Base-by-base conservation (phyloP, 2,888 invertebrate genomes). In the Nipponacmea schrenckii region DNA sequence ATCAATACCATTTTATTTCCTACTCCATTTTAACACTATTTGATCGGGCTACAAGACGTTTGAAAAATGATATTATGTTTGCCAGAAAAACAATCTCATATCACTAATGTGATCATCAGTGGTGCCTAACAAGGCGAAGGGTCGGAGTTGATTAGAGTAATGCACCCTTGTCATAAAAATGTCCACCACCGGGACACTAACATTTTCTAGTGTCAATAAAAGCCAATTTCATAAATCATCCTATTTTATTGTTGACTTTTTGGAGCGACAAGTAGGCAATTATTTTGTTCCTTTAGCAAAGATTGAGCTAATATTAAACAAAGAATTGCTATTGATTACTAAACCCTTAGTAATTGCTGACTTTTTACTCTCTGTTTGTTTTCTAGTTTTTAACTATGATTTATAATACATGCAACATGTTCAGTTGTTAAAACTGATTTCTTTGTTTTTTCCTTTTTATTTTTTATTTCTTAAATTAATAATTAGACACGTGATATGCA, bases 161-260 rank as follows among this genome's bases (percentile, higher is more conserved):
- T 56, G 56, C 20, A 56, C 56, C 56, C 56, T 56, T 56, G 56
- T 56, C 56, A 56, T 56, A 56, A 56, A 56, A 56, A 56, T 56
- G 56, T 56, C 56, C 56, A 56, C 56, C 56, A 56, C n/a, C 56
- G 56, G 56, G 56, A 56, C 56, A 56, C 56, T 56, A 56, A 56
- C 56, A 56, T 56, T 56, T 56, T 56, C 56, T 56, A 56, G 56
- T 56, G 56, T 56, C 56, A 56, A 56, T 56, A 56, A 56, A 20
- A 24, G 56, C 20, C 56, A 56, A 56, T 56, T 56, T 56, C 56
- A 56, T 56, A 56, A 56, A 56, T 56, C 56, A 56, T 56, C 14
- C 56, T 56, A 56, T 56, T 56, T 56, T 20, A 56, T 24, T 56
- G 56, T 56, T 56, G 56, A 56, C 56, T 56, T 10, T 39, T 20